A percentile compares a stretch with the other conserved stretches of the same genome.
phyloP scores from a whole-genome alignment of 2,888 invertebrate genomes.

The Branchipolynoe longqiensis region DNA sequence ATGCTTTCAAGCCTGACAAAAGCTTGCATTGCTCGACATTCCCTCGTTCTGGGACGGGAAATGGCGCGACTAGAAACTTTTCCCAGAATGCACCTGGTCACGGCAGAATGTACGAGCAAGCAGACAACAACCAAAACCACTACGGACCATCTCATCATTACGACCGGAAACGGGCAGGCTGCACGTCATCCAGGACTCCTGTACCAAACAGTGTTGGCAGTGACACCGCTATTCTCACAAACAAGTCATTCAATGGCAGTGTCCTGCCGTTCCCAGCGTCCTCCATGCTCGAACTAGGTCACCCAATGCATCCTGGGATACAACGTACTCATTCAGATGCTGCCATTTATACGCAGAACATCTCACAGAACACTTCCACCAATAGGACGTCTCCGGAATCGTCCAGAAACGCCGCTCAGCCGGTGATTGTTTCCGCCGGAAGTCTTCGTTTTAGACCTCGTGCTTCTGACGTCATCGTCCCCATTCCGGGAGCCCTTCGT shows the following conservation, averaged over 20 bases:
- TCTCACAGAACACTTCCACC: background rate
- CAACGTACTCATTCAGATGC: background rate
- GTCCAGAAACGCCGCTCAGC: background rate
- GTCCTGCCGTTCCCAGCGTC: no score
- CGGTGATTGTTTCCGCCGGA: background rate
- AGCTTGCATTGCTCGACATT: conserved; percentile 21
- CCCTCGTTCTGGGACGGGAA: background rate
- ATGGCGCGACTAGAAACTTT: background rate
- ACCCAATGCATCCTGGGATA: background rate
- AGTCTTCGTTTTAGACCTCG: background rate
- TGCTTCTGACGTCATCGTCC: background rate
- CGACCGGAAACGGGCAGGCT: background rate
- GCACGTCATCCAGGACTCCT: background rate
- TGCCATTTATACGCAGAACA: background rate
- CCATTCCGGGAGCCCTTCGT: background rate
- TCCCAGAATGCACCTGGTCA: background rate
- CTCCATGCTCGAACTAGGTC: no score
- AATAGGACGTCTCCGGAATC: background rate
- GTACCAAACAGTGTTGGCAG: background rate
- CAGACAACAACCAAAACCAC: no score
- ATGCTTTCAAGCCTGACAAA: conserved; percentile 10
- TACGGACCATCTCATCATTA: conserved; percentile 28
- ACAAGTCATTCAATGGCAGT: background rate
- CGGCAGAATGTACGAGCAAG: conserved; percentile 16
- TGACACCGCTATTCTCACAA: background rate